Base-by-base conservation (phyloP, 2,113 vertebrate species). In the Oreochromis niloticus region DNA sequence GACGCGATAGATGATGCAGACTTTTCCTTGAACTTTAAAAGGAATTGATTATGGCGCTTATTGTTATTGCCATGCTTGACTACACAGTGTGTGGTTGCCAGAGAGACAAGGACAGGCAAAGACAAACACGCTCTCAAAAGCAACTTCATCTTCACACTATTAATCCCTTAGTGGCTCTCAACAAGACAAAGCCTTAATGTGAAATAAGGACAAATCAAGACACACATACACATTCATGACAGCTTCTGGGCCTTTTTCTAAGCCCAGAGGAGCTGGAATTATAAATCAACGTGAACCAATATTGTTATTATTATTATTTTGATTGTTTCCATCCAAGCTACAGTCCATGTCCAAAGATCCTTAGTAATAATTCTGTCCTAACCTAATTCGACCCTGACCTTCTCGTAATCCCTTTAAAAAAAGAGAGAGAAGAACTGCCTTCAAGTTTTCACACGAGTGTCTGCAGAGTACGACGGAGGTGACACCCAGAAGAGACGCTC, bases 171-270 rank as follows among this genome's bases (percentile, higher is more conserved):
- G 82, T 50, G 79, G 54, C 85, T 81, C 54, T 71, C 56, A 81
- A 19, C 39, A 68, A 56, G 82, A 87, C 61, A 86, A 90, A 86
- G 68, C 48, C 73, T 83, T 56, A 14, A 86, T 85, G 90, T 87
- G 86, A 93, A 94, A 57, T 88, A 73, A 90, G 86, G 92, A 87
- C 93, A 91, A 78, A 85, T 88, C 82, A 90, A 83, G 83, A 50
- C 80, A 88, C 80, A 92, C 85, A 5, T 87, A 89, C 75, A 80
- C 89, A 85, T 57, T 83, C 54, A 66, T 85, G 89, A 91, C 87
- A 85, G 75, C 84, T 80, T 91, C 85, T 91, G 84, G 84, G 85
- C 41, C 34, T 9, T 46, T 84, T 88, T 85, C 43, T 27, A 39
- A 22, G 16, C 36, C 88, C 89, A 22, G 59, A 73, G 59, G 36